Conservation (phyloP, 1,140 invertebrate genomes). For the Musca domestica region DNA sequence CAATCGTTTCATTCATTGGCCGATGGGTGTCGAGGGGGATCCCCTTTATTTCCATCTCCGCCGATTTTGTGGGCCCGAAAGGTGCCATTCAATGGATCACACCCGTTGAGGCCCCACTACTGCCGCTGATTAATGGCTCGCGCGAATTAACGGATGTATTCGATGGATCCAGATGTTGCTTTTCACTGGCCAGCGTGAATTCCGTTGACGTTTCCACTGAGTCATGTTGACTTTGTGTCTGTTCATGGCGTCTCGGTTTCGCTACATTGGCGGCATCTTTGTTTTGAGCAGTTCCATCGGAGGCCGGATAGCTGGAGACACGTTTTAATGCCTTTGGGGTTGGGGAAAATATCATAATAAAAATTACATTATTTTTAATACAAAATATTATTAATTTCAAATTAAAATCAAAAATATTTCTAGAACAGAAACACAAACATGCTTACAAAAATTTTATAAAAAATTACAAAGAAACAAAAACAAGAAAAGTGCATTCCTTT, state of each 20-base stretch:
- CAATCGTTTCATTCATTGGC: neutral
- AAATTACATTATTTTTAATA: neutral
- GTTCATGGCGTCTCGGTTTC: conserved; percentile 54
- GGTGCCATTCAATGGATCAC: conserved; percentile 34
- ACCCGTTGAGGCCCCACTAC: conserved; percentile 41
- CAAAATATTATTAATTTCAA: neutral
- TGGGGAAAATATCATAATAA: neutral
- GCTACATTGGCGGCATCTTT: conserved; percentile 41
- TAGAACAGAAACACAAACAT: neutral
- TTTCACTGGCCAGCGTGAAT: conserved; percentile 44
- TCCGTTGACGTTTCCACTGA: conserved; percentile 49
- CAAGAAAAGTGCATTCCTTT: too few relatives aligned
- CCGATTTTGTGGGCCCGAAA: neutral
- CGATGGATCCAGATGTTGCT: conserved; percentile 42
- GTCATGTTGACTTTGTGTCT: conserved; percentile 58
- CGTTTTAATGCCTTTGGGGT: conserved; percentile 42
- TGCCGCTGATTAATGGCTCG: conserved; percentile 48
- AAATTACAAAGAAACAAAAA: neutral
- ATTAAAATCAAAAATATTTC: neutral
- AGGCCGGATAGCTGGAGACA: conserved; percentile 52
- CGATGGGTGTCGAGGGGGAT: too few relatives aligned
- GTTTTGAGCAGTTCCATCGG: conserved; percentile 42
- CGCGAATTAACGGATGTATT: conserved; percentile 51
- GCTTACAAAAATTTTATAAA: neutral
- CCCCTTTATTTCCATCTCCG: neutral